These are phyloP conservation scores for Lasioglossum morio DNA, from an alignment of 2,888 invertebrate genomes.

Conservation along the genomic window DNA sequence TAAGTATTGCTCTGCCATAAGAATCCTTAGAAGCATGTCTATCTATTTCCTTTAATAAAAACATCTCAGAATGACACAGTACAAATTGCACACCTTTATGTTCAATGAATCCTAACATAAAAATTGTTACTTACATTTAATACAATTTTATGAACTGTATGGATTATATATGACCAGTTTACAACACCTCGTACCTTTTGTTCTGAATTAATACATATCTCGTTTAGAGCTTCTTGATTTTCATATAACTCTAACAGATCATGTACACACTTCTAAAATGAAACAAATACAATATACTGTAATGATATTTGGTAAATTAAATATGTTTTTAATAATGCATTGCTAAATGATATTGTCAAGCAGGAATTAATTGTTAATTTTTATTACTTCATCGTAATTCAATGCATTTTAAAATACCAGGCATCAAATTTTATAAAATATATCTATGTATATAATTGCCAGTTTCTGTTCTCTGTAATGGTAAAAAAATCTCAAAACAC, in stretches of 20 bases:
- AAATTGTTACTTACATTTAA: constrained; percentile 65
- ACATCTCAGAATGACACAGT: not conserved
- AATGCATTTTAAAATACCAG: not conserved
- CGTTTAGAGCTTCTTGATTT: constrained; percentile 65
- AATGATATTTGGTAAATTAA: not conserved
- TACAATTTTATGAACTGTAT: constrained; percentile 70
- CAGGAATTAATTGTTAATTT: not conserved
- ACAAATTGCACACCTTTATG: constrained; percentile 8
- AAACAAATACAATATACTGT: not conserved
- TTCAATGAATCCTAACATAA: constrained; percentile 8
- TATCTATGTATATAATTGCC: not conserved
- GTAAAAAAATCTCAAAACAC: no score
- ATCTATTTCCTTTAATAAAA: constrained; percentile 85
- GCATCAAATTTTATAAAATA: not conserved
- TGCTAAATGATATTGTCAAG: not conserved
- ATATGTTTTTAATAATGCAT: not conserved
- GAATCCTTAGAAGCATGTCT: constrained; percentile 85
- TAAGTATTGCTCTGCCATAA: constrained; percentile 75
- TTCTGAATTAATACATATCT: constrained; percentile 71
- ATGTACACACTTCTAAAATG: constrained; percentile 71
- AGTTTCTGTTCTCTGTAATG: no score
- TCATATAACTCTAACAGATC: constrained; percentile 70
- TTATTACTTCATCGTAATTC: not conserved
- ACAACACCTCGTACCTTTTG: constrained; percentile 24
- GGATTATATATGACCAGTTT: constrained; percentile 72